Evolutionary conservation across 2,797 vertebrate species (phyloP), one percentile per base, ranked within the genome.

Genomic region (Cyprinodon diabolis): DNA sequence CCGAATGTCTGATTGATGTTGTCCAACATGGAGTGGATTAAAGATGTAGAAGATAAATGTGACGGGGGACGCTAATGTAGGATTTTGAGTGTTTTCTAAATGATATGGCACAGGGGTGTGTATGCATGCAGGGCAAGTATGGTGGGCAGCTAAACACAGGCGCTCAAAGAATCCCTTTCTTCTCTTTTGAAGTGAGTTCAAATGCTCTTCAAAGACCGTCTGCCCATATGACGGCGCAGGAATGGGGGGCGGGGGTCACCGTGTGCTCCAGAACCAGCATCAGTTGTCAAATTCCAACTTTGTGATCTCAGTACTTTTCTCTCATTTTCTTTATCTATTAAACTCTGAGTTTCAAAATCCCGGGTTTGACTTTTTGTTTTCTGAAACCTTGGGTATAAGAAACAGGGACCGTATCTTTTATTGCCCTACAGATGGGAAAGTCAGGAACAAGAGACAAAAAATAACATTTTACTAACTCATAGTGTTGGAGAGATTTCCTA

Each of bases 121-220:
- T 72, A 54, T 71, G 79, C 68, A 57, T 75, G 62, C 57, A 60
- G 75, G 67, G 80, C 72, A 57, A 79, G 81, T 86, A 87, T 15
- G 80, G 88, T 86, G 87, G 87, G 89, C 89, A 87, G 88, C 92
- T 92, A 90, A 93, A 92, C 87, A 85, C 89, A 91, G 91, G 87
- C 90, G 87, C 92, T 93, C 91, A 92, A 91, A 93, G 89, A 94
- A 94, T 93, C 91, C 90, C 91, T 94, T 94, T 93, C 88, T 94
- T 94, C 90, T 94, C 90, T 91, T 95, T 95, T 95, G 94, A 95
- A 93, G 93, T 94, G 90, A 92, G 93, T 94, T 95, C 94, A 95
- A 93, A 95, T 94, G 94, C 88, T 94, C 93, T 95, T 95, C 94
- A 95, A 95, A 95, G 93, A 90, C 76, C 43, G 89, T 90, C 89